These are phyloP conservation scores for Phainopepla nitens DNA, from an alignment of 2,113 vertebrate genomes.

Conservation along the genomic window DNA sequence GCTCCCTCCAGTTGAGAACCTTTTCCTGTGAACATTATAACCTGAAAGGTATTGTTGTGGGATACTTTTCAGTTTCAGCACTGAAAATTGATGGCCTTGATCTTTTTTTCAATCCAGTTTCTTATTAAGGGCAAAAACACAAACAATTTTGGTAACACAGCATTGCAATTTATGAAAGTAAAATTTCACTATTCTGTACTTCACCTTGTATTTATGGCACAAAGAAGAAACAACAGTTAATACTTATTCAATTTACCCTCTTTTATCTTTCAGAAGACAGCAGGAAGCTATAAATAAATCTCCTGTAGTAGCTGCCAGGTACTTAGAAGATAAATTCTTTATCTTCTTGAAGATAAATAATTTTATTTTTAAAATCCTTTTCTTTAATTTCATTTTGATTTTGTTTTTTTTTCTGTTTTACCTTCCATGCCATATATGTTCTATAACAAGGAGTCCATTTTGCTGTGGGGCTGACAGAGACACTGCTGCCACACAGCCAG, in stretches of 20 bases:
- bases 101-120: not conserved
- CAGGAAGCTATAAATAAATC: not conserved
- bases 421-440: not conserved
- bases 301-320: not conserved
- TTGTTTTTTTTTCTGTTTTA: not conserved
- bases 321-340: not conserved
- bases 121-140: constrained; percentile 6
- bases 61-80: constrained; percentile 40
- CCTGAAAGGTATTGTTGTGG: constrained; percentile 21
- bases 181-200: not conserved
- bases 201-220: not conserved
- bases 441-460: not conserved
- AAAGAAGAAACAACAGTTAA: not conserved
- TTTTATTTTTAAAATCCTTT: not conserved
- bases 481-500: not conserved
- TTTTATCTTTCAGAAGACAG: not conserved
- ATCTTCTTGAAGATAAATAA: not conserved
- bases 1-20: not conserved
- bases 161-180: constrained; percentile 7
- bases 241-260: not conserved
- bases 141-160: not conserved
- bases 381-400: not conserved
- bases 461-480: not conserved
- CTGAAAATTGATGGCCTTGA: constrained; percentile 27
- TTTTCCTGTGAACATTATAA: constrained; percentile 25